Conservation (phyloP, 2,113 vertebrate genomes). For the Propithecus coquereli region DNA sequence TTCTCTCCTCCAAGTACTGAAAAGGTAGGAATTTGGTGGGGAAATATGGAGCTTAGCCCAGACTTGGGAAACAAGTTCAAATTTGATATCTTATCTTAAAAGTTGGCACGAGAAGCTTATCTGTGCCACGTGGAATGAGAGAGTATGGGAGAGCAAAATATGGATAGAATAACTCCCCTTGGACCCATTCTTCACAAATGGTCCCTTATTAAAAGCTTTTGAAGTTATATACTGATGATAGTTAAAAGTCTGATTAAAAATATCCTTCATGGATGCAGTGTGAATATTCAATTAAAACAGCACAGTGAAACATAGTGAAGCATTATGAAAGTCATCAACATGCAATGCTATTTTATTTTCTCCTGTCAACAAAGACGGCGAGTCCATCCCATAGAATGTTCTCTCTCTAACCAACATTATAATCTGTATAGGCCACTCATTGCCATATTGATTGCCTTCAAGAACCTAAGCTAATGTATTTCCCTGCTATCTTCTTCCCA, state of each 20-base stretch:
- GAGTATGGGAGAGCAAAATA: neutral
- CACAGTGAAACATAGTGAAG: neutral
- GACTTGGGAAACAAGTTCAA: neutral
- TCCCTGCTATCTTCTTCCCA: neutral
- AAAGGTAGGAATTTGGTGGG: neutral
- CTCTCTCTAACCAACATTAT: neutral
- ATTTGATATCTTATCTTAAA: neutral
- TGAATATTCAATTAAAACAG: neutral
- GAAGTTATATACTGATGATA: neutral
- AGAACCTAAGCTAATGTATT: neutral
- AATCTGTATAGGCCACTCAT: neutral
- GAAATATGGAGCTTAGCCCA: neutral
- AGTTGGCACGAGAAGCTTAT: neutral
- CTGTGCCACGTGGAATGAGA: neutral
- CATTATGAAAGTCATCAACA: neutral
- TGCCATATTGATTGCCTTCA: neutral
- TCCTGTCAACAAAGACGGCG: neutral
- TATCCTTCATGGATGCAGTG: neutral
- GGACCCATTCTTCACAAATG: neutral
- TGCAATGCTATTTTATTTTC: neutral
- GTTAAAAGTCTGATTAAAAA: neutral
- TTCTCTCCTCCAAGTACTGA: neutral
- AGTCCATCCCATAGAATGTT: neutral
- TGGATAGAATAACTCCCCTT: neutral
- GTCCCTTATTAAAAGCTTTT: neutral